Evolutionary conservation across 2,797 vertebrate species (phyloP).

Genomic region (Acrossocheilus wenchowensis): DNA sequence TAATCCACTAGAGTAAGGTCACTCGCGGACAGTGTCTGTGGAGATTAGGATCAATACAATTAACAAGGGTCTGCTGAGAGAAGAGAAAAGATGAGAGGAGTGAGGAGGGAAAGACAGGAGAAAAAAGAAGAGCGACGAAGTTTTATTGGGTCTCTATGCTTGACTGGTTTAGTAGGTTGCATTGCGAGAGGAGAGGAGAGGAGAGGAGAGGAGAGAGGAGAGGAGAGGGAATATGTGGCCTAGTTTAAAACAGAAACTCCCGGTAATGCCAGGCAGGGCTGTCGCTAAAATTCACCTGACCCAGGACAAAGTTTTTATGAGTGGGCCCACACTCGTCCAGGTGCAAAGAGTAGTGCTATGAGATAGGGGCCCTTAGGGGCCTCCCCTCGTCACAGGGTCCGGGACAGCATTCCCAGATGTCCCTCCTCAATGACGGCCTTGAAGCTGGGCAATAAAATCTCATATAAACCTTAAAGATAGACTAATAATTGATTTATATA

Average conservation of each 20-base stretch:
- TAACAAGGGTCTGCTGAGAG: conserved; percentile 52
- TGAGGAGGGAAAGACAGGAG: background rate
- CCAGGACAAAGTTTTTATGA: conserved; percentile 12
- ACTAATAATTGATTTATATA: background rate
- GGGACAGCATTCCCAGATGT: conserved; percentile 5
- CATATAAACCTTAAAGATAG: background rate
- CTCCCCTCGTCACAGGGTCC: background rate
- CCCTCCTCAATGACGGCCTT: conserved; percentile 1
- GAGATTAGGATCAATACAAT: conserved; percentile 58
- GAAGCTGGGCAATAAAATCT: conserved; percentile 22
- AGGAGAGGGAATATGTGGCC: conserved; percentile 60
- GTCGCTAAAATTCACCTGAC: background rate
- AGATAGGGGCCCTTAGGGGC: conserved; percentile 2
- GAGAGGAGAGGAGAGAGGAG: conserved; percentile 47
- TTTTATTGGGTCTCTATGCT: conserved; percentile 58
- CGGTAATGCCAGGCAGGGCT: conserved; percentile 16
- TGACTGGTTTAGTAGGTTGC: conserved; percentile 61
- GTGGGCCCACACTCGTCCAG: background rate
- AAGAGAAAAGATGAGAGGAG: conserved; percentile 36
- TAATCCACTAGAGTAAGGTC: conserved; percentile 50
- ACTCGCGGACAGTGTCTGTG: conserved; percentile 46
- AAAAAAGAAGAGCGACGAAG: conserved; percentile 25
- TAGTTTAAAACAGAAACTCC: conserved; percentile 54
- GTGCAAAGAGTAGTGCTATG: background rate
- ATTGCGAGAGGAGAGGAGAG: conserved; percentile 44